Evolutionary conservation across 2,888 invertebrate species (phyloP).

Genomic region (Campoplex nolae): DNA sequence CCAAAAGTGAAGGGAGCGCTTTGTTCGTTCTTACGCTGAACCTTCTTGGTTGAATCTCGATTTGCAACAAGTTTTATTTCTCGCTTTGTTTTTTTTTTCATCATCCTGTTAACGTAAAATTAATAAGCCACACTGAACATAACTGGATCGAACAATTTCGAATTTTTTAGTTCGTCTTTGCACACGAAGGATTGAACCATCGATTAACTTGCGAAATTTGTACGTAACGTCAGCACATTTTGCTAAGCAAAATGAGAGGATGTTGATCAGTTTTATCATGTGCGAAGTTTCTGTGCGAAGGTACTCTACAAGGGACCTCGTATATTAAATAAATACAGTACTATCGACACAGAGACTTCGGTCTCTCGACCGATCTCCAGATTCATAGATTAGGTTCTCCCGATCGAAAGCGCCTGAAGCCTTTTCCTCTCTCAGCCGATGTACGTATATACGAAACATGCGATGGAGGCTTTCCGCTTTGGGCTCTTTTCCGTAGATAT

Average conservation of each 20-base stretch:
- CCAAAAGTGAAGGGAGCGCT: background rate
- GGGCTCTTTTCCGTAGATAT: conserved; percentile 43
- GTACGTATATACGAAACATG: conserved; percentile 26
- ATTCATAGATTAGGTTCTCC: conserved; percentile 70
- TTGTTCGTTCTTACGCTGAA: background rate
- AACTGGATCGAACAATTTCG: background rate
- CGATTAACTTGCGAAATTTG: background rate
- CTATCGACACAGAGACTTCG: conserved; percentile 45
- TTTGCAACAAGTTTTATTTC: background rate
- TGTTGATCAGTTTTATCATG: background rate
- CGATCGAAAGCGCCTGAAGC: conserved; percentile 79
- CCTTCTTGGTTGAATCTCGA: background rate
- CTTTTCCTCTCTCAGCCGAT: conserved; percentile 39
- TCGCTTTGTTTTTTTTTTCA: background rate
- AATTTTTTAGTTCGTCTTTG: background rate
- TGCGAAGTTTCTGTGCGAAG: background rate
- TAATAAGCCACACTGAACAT: background rate
- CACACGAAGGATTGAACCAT: background rate
- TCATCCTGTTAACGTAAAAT: background rate
- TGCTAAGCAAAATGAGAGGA: background rate
- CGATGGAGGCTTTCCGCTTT: conserved; percentile 49
- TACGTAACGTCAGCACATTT: background rate
- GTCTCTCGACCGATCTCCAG: conserved; percentile 60
- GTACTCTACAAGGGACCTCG: background rate
- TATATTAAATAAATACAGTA: conserved; percentile 27